Percentiles rank a stretch among this genome's conserved stretches.
These are phyloP conservation scores for Petrocephalus sullivani DNA, from an alignment of 2,797 vertebrate genomes.

Conservation along the genomic window DNA sequence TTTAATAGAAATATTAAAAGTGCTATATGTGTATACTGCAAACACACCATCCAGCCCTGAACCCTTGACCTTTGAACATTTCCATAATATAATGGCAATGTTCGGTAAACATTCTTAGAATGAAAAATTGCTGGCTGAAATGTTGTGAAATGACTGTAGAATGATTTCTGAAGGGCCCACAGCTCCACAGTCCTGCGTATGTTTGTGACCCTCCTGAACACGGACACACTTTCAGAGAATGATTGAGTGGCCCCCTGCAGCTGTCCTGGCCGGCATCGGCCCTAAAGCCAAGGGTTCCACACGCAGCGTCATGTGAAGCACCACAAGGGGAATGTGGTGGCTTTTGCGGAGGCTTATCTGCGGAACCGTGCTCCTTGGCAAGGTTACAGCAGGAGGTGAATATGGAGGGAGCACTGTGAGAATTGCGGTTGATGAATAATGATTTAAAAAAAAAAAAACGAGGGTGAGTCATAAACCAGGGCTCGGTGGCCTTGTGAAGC, in stretches of 20 bases:
- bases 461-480: constrained; percentile 28
- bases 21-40: background rate
- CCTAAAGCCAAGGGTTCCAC: too few relatives aligned
- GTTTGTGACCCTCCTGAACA: background rate
- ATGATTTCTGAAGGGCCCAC: background rate
- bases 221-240: background rate
- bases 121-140: background rate
- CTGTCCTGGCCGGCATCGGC: too few relatives aligned
- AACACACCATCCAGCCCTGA: background rate
- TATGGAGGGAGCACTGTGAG: constrained; percentile 27
- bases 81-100: background rate
- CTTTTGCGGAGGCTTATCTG: background rate
- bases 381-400: constrained; percentile 53
- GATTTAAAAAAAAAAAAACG: constrained; percentile 16
- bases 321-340: background rate
- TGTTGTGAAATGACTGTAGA: background rate
- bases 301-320: too few relatives aligned
- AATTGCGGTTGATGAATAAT: constrained; percentile 16
- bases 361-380: constrained; percentile 44
- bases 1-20: background rate
- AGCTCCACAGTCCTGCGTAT: background rate
- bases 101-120: background rate
- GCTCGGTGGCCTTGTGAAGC: constrained; percentile 16
- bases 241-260: background rate
- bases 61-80: background rate